Percentiles rank a stretch among this genome's conserved stretches.
Evolutionary conservation across 2,113 vertebrate species (phyloP).

Genomic region (Notiomystis cincta): DNA sequence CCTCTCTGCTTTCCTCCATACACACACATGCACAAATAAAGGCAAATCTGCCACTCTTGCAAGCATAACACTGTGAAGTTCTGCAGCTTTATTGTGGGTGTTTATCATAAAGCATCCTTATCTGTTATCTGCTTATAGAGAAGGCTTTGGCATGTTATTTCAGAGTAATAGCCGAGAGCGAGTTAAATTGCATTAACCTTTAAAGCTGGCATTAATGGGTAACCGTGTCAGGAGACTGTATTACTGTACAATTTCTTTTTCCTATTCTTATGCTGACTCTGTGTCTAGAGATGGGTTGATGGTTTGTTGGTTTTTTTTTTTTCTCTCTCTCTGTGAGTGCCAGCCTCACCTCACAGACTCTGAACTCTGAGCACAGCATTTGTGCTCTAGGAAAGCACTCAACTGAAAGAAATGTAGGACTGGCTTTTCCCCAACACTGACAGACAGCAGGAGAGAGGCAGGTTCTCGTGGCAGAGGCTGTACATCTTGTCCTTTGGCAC

Average conservation of each 20-base stretch:
- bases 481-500: neutral
- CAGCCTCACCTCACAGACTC: neutral
- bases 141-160: constrained; percentile 53
- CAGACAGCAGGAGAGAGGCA: neutral
- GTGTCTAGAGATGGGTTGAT: neutral
- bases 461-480: neutral
- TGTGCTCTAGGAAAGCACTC: neutral
- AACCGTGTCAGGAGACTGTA: constrained; percentile 43
- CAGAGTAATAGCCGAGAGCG: constrained; percentile 42
- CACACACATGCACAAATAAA: constrained; percentile 20
- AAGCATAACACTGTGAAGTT: constrained; percentile 25
- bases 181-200: constrained; percentile 72
- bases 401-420: neutral
- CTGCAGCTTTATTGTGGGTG: constrained; percentile 46
- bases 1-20: neutral
- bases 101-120: constrained; percentile 63
- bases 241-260: constrained; percentile 37
- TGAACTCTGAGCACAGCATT: neutral
- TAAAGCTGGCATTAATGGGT: constrained; percentile 63
- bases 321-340: neutral
- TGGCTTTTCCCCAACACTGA: neutral
- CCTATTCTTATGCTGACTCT: constrained; percentile 21
- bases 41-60: constrained; percentile 39
- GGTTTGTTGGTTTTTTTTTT: neutral
- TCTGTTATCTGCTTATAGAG: constrained; percentile 51